Conservation (phyloP, 2,888 invertebrate genomes). For the Liodrosophila aerea region DNA sequence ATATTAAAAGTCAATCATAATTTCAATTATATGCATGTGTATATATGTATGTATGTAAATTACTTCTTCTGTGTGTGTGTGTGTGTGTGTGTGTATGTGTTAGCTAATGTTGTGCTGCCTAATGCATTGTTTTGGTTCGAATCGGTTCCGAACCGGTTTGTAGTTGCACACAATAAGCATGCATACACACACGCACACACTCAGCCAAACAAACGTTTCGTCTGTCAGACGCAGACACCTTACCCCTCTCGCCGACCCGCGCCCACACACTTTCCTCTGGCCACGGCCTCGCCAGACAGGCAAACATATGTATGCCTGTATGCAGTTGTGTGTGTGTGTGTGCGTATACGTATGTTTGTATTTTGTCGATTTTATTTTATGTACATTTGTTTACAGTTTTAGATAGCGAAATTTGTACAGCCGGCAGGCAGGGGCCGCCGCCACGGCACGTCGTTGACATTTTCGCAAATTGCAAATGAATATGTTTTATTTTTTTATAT, state of each 20-base stretch:
- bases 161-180: slow-evolving; percentile 46
- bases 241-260: slow-evolving; percentile 14
- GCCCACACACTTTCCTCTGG: slow-evolving; percentile 54
- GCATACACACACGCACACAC: slow-evolving; percentile 16
- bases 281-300: slow-evolving; percentile 57
- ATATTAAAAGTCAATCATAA: slow-evolving; percentile 12
- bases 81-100: neutral
- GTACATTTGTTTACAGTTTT: slow-evolving; percentile 76
- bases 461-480: slow-evolving; percentile 76
- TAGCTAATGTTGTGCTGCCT: neutral
- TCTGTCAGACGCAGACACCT: slow-evolving; percentile 5
- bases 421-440: slow-evolving; percentile 54
- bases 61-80: neutral
- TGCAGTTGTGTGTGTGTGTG: neutral
- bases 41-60: neutral
- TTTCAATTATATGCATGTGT: slow-evolving; percentile 2
- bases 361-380: slow-evolving; percentile 74
- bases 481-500: slow-evolving; percentile 43
- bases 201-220: too few relatives aligned
- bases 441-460: slow-evolving; percentile 66
- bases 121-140: slow-evolving; percentile 23
- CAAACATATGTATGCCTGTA: slow-evolving; percentile 14
- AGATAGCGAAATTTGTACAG: slow-evolving; percentile 76
- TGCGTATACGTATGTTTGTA: slow-evolving; percentile 39
- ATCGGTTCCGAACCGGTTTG: slow-evolving; percentile 39